Percentiles rank a stretch among this genome's conserved stretches.
These are phyloP conservation scores for Notothenia rossii DNA, from an alignment of 2,113 vertebrate genomes.

Conservation along the genomic window DNA sequence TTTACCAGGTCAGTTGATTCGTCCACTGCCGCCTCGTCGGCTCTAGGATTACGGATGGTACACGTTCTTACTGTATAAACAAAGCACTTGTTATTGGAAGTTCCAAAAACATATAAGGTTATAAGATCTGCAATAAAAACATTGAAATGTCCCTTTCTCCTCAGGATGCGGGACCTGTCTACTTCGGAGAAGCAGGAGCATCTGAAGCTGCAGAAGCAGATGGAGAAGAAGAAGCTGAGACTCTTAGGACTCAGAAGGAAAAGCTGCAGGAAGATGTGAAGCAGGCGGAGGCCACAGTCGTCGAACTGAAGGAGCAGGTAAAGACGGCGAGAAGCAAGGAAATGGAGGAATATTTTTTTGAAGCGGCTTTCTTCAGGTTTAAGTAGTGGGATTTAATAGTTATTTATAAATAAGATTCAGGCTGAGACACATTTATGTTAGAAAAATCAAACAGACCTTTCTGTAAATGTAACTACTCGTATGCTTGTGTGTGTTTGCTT, in stretches of 20 bases:
- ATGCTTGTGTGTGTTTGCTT: not conserved
- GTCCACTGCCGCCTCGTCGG: no score
- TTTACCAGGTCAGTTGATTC: no score
- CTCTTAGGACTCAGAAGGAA: conserved; percentile 91
- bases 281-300: conserved; percentile 91
- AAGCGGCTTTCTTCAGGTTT: not conserved
- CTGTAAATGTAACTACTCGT: not conserved
- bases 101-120: no score
- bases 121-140: no score
- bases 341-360: not conserved
- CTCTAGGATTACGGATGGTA: no score
- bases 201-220: conserved; percentile 94
- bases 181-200: conserved; percentile 98
- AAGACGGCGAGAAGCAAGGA: not conserved
- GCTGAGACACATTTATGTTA: not conserved
- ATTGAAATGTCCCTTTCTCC: not conserved
- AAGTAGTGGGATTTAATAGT: not conserved
- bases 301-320: conserved; percentile 98
- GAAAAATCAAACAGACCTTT: not conserved
- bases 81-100: not conserved
- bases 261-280: conserved; percentile 92
- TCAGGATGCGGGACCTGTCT: conserved; percentile 96
- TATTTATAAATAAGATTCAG: not conserved
- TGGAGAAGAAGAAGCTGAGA: conserved; percentile 98
- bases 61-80: no score